Evolutionary conservation across 2,113 vertebrate genomes (phyloP), one percentile per base, ranked within the genome.

Genomic region (Hippolais icterina): DNA sequence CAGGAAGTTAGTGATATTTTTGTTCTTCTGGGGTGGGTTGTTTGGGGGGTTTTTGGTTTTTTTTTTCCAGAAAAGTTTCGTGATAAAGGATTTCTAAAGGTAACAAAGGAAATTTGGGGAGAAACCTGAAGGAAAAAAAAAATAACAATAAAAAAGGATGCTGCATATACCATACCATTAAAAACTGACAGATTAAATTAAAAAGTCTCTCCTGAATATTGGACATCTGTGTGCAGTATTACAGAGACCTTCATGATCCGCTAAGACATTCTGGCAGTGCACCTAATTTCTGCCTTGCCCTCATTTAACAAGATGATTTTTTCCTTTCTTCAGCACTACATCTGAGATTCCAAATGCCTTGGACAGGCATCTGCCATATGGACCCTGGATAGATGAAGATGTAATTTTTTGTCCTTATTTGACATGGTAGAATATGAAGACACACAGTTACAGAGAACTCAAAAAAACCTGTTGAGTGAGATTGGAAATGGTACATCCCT

Each of bases 401-500:
- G 33, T 22, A 37, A 3, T 27, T 71, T 78, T 77, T 85, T 74
- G 71, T 94, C 90, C 68, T 72, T 83, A 77, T 50, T 77, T 94
- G 80, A 89, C 80, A 57, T 14, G 18, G 53, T 39, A 70, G 64
- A 78, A 66, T 59, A 75, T 42, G 35, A 66, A 82, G 65, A 53
- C 44, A 75, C 31, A 0, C 0, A 60, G 47, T 31, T 42, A 57
- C 1, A 19, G 31, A 63, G 35, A 85, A 49, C 24, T 80, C 46
- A 76, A 60, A 72, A 56, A 87, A 91, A 89, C 76, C 64, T 86
- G 59, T 69, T 89, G 90, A 93, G 47, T 52, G 50, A 76, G 42
- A 77, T 96, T 75, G 39, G 21, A 96, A 93, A 81, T 1, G 3
- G 47, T 39, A 75, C 31, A 47, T 25, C 27, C 49, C 27, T 54